phyloP scores from a whole-genome alignment of 2,888 invertebrate genomes.

The Amphipyra tragopoginis region DNA sequence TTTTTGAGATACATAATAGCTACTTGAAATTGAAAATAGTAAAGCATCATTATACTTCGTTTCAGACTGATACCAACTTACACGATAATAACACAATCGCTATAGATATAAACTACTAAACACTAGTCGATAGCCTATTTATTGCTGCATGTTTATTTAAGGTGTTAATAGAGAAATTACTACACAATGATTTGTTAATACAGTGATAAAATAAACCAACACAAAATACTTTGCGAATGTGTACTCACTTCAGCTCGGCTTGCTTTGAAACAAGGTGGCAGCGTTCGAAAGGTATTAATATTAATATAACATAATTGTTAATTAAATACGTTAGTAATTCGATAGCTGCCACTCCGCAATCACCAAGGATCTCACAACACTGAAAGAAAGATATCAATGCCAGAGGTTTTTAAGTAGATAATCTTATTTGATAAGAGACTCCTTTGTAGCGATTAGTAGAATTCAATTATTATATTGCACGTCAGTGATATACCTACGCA shows the following conservation, averaged over 20 bases:
- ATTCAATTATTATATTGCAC: slow-evolving; percentile 70
- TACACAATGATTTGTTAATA: slow-evolving; percentile 47
- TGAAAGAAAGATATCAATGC: slow-evolving; percentile 80
- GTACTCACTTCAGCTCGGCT: slow-evolving; percentile 55
- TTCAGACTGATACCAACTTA: slow-evolving; percentile 18
- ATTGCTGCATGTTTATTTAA: slow-evolving; percentile 45
- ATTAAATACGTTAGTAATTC: slow-evolving; percentile 42
- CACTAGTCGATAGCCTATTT: slow-evolving; percentile 49
- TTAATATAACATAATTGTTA: slow-evolving; percentile 46
- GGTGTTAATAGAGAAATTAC: slow-evolving; percentile 51
- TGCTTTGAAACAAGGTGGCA: slow-evolving; percentile 18
- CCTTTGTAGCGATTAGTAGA: slow-evolving; percentile 77
- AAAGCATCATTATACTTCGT: slow-evolving; percentile 7
- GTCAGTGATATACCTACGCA: slow-evolving; percentile 46
- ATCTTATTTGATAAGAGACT: slow-evolving; percentile 84
- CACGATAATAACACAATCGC: slow-evolving; percentile 41
- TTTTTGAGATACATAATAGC: background rate
- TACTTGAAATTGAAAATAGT: slow-evolving; percentile 34
- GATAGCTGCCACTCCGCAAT: slow-evolving; percentile 62
- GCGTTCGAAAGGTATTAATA: slow-evolving; percentile 7
- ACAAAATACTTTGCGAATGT: slow-evolving; percentile 37
- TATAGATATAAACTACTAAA: slow-evolving; percentile 39
- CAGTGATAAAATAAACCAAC: slow-evolving; percentile 46
- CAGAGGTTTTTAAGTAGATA: slow-evolving; percentile 85
- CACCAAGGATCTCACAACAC: slow-evolving; percentile 72